These are phyloP conservation scores for Porites cylindrica DNA, from an alignment of 92 coral and sea anemone genomes.

Conservation along the genomic window DNA sequence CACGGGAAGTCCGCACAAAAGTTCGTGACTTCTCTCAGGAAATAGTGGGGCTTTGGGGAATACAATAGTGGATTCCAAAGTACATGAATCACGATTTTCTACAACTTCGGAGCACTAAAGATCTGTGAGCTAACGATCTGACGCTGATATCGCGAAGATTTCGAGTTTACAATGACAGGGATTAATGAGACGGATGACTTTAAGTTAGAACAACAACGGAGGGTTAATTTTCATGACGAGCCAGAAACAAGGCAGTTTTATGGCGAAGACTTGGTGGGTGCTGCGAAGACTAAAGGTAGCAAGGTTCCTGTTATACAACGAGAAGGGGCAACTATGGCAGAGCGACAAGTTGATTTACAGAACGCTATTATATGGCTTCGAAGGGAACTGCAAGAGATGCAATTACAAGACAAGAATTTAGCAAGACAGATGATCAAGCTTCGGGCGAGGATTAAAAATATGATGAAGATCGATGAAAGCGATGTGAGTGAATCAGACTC, in stretches of 20 bases:
- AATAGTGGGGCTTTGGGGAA: neutral
- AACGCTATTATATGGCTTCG: slow-evolving; percentile 77
- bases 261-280: slow-evolving; percentile 14
- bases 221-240: slow-evolving; percentile 38
- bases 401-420: slow-evolving; percentile 77
- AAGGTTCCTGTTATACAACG: slow-evolving; percentile 61
- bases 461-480: slow-evolving; percentile 69
- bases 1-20: neutral
- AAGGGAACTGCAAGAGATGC: slow-evolving; percentile 77
- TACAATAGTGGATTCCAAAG: slow-evolving; percentile 8
- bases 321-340: slow-evolving; percentile 73
- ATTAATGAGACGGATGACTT: slow-evolving; percentile 35
- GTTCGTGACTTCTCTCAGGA: slow-evolving; percentile 46
- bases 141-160: neutral
- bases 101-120: neutral
- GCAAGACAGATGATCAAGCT: slow-evolving; percentile 80
- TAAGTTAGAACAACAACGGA: slow-evolving; percentile 25
- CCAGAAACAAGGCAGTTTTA: slow-evolving; percentile 35
- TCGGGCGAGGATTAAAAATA: slow-evolving; percentile 79
- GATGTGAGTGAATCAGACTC: slow-evolving; percentile 59
- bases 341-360: slow-evolving; percentile 72
- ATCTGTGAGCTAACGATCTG: neutral
- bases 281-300: slow-evolving; percentile 21
- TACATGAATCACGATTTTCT: neutral
- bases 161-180: slow-evolving; percentile 4